phyloP scores from a whole-genome alignment of 2,888 invertebrate genomes.

The Phyllotreta striolata region DNA sequence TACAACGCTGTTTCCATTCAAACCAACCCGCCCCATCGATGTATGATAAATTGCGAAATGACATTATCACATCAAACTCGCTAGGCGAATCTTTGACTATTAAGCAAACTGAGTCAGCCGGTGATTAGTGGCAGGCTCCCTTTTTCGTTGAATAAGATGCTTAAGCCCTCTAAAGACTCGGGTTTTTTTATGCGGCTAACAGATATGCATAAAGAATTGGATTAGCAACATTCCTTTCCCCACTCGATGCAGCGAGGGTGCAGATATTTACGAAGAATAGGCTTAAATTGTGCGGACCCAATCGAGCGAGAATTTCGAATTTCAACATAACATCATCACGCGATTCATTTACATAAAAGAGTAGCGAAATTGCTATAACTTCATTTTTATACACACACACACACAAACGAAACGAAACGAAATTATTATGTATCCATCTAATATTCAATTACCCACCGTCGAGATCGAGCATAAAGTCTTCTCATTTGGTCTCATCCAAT shows the following conservation, averaged over 20 bases:
- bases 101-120: constrained; percentile 50
- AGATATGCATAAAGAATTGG: constrained; percentile 45
- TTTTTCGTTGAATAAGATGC: constrained; percentile 47
- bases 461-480: constrained; percentile 17
- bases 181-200: constrained; percentile 46
- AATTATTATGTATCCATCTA: constrained; percentile 9
- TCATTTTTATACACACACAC: no score
- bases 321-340: no score
- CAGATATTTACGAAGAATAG: no score
- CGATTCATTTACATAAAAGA: no score
- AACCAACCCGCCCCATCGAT: constrained; percentile 8
- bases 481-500: constrained; percentile 33
- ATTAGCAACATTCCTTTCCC: constrained; percentile 21
- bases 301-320: no score
- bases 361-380: no score
- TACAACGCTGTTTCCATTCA: no score
- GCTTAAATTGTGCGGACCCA: no score
- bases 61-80: constrained; percentile 44
- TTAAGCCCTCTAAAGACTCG: constrained; percentile 50
- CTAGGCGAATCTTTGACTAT: constrained; percentile 32
- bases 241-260: no score
- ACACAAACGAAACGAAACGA: no score
- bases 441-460: constrained; percentile 11
- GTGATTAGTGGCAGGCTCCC: constrained; percentile 44
- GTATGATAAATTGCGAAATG: constrained; percentile 49